Base-by-base conservation (phyloP, 2,888 invertebrate species). In the Trachelus stipa region DNA sequence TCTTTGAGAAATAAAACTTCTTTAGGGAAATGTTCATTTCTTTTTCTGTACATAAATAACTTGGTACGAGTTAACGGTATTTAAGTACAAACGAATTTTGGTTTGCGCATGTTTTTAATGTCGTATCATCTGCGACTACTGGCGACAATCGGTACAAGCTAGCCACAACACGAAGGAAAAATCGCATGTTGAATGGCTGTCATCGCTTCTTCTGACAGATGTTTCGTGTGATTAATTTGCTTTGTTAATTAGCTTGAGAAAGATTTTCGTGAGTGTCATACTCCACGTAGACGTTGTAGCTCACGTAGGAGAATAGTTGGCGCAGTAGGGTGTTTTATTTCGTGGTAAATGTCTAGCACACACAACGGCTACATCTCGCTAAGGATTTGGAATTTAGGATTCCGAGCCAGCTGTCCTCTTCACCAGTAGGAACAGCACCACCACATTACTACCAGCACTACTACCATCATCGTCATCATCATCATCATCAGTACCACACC, bases 131-230 rank as follows among this genome's bases (percentile, higher is more conserved):
- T 56, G 23, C 23, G 56, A 56, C 56, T 23, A 56, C 56, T 71
- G 31, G 33, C 71, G 71, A 71, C 71, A 34, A 11, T 15, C 80
- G 81, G 82, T 81, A 77, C 85, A 86, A 81, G 85, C 80, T 85
- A 77, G 84, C 87, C 87, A 87, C 87, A 81, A 85, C 85, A 83
- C 35, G 79, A 76, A 76, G 76, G 79, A 82, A 83, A 86, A 88
- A 84, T 84, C 77, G 82, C 83, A 81, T 80, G 82, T 81, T 79
- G 81, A 79, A 83, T 83, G 84, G 83, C 88, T 87, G 87, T 87
- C 85, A 87, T 86, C 79, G 87, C 82, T 83, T 81, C 84, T 85
- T 84, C 77, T 84, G 87, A 88, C 87, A 88, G 87, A 87, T 88
- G 88, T 87, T 88, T 84, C 77, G 75, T 74, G 79, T 80, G 81